These are phyloP conservation scores for Dromaius novaehollandiae DNA, from an alignment of 2,113 vertebrate genomes.

Conservation along the genomic window DNA sequence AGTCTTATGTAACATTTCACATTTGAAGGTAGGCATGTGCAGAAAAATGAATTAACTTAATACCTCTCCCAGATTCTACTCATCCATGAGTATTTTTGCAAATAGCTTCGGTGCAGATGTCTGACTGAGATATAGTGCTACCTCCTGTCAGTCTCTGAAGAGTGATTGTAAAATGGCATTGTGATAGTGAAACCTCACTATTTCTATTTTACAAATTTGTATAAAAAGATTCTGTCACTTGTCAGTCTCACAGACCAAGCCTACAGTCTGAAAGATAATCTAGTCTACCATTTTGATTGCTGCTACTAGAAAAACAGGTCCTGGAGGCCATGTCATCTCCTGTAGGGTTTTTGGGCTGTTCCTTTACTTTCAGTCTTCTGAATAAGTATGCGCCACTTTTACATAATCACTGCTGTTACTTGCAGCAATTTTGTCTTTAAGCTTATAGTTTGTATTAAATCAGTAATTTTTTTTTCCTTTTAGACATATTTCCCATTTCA, in stretches of 20 bases:
- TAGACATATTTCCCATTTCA: constrained; percentile 98
- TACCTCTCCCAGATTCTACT: not conserved
- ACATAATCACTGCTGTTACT: not conserved
- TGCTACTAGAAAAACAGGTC: not conserved
- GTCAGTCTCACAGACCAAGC: not conserved
- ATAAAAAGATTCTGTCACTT: not conserved
- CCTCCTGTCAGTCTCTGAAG: not conserved
- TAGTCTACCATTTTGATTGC: not conserved
- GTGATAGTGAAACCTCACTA: not conserved
- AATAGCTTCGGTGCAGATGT: not conserved
- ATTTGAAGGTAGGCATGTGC: not conserved
- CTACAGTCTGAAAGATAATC: not conserved
- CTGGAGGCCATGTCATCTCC: not conserved
- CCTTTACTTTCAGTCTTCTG: not conserved
- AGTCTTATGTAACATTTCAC: not conserved
- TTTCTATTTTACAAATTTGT: not conserved
- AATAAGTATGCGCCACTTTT: not conserved
- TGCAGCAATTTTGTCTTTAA: not conserved
- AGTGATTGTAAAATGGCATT: not conserved
- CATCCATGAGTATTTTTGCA: not conserved
- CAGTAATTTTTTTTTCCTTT: constrained; percentile 33
- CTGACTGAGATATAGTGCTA: not conserved
- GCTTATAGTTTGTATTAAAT: constrained; percentile 5
- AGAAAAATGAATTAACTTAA: not conserved
- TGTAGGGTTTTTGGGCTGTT: not conserved